phyloP scores from a whole-genome alignment of 2,797 vertebrate species.

The Sebastes matsubarae region DNA sequence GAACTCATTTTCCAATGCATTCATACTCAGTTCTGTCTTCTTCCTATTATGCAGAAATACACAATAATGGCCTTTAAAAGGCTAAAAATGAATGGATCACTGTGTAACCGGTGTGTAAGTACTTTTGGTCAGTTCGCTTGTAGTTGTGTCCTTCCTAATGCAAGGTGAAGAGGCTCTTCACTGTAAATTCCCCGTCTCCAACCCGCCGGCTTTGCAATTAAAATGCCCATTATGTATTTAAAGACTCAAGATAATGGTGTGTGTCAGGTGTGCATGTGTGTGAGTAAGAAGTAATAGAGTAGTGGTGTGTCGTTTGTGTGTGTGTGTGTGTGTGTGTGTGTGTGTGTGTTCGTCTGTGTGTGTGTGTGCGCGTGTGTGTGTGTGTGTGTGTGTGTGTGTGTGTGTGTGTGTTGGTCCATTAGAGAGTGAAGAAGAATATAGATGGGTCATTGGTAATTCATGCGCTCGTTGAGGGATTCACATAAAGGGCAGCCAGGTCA shows the following conservation, averaged over 20 bases:
- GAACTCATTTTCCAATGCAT: neutral
- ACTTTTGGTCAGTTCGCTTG: conserved; percentile 3
- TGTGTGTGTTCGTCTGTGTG: conserved; percentile 39
- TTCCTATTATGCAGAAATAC: neutral
- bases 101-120: conserved; percentile 1
- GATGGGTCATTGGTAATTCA: conserved; percentile 76
- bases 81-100: neutral
- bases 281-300: conserved; percentile 46
- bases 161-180: conserved; percentile 63
- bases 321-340: conserved; percentile 35
- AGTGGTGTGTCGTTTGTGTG: conserved; percentile 35
- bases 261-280: conserved; percentile 42
- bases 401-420: conserved; percentile 59
- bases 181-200: conserved; percentile 47
- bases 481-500: conserved; percentile 57
- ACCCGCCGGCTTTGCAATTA: conserved; percentile 61
- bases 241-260: conserved; percentile 61
- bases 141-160: conserved; percentile 45
- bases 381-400: neutral
- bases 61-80: neutral
- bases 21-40: neutral
- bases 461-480: conserved; percentile 55
- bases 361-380: conserved; percentile 17
- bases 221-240: conserved; percentile 68
- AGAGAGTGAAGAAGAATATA: conserved; percentile 53